These are phyloP conservation scores for Dermochelys coriacea DNA, from an alignment of 2,797 vertebrate species.

Conservation along the genomic window DNA sequence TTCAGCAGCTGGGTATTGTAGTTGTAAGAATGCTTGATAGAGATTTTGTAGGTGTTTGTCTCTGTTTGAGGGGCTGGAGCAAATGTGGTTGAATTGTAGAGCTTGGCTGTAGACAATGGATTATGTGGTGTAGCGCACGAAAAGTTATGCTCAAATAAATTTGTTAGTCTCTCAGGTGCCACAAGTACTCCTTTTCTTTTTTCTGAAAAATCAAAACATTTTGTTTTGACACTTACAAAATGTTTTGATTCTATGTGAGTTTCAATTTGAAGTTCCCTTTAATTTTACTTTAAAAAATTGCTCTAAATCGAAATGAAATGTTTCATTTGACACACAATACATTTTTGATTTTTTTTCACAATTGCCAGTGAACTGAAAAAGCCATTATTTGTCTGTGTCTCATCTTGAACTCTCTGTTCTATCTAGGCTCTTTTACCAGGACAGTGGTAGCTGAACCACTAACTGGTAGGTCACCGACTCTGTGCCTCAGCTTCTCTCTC, in stretches of 20 bases:
- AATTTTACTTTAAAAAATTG: not conserved
- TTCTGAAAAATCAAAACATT: not conserved
- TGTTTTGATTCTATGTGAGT: not conserved
- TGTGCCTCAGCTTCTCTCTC: conserved; percentile 56
- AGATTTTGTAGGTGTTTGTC: no score
- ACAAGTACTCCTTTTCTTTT: no score
- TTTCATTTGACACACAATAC: not conserved
- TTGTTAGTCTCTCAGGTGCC: no score
- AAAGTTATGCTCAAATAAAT: no score
- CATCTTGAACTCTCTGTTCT: conserved; percentile 65
- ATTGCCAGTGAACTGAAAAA: not conserved
- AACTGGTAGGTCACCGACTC: conserved; percentile 43
- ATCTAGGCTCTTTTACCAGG: conserved; percentile 33
- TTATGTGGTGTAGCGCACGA: no score
- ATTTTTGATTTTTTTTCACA: no score
- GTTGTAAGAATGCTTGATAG: no score
- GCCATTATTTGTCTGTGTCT: not conserved
- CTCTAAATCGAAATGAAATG: not conserved
- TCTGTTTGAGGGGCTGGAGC: no score
- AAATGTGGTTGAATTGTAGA: no score
- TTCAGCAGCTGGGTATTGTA: no score
- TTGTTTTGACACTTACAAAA: not conserved
- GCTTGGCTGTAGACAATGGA: no score
- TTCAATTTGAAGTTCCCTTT: not conserved
- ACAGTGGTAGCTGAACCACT: conserved; percentile 57